A percentile compares a stretch with the other conserved stretches of the same genome.
Evolutionary conservation across 2,797 vertebrate genomes (phyloP).

Genomic region (Hyperoplus immaculatus): DNA sequence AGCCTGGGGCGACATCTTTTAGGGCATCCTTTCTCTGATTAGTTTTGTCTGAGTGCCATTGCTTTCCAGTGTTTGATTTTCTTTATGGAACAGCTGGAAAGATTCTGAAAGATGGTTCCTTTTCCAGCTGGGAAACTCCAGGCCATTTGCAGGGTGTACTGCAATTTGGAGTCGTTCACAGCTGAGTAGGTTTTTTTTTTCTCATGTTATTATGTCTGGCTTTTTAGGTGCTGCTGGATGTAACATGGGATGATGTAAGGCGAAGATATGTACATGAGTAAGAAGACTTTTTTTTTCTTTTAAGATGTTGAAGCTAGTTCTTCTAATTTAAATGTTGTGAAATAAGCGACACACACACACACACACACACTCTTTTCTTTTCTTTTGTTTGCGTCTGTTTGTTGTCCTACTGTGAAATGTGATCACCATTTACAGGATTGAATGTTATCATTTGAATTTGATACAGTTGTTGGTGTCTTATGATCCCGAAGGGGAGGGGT

Average conservation of each 20-base stretch:
- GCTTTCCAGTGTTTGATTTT: conserved; percentile 55
- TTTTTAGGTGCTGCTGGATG: conserved; percentile 75
- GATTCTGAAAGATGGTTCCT: conserved; percentile 57
- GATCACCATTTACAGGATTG: no score
- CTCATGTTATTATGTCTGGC: conserved; percentile 52
- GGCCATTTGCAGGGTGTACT: conserved; percentile 58
- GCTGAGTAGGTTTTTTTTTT: conserved; percentile 43
- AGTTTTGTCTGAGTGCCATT: conserved; percentile 11
- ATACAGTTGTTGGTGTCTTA: no score
- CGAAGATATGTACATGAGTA: conserved; percentile 59
- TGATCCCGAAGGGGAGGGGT: no score
- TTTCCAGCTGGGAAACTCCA: conserved; percentile 72
- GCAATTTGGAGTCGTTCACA: conserved; percentile 67
- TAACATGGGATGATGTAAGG: conserved; percentile 31
- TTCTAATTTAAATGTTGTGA: neutral
- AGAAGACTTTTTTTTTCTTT: conserved; percentile 14
- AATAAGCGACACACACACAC: conserved; percentile 14
- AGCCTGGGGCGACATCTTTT: conserved; percentile 26
- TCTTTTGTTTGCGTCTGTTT: no score
- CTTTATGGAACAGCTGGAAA: conserved; percentile 59
- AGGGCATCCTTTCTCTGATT: conserved; percentile 29
- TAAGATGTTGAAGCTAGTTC: neutral
- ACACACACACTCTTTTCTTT: no score
- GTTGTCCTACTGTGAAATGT: no score
- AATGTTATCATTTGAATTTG: no score